Conservation (phyloP, 2,113 vertebrate species). For the Clarias gariepinus region DNA sequence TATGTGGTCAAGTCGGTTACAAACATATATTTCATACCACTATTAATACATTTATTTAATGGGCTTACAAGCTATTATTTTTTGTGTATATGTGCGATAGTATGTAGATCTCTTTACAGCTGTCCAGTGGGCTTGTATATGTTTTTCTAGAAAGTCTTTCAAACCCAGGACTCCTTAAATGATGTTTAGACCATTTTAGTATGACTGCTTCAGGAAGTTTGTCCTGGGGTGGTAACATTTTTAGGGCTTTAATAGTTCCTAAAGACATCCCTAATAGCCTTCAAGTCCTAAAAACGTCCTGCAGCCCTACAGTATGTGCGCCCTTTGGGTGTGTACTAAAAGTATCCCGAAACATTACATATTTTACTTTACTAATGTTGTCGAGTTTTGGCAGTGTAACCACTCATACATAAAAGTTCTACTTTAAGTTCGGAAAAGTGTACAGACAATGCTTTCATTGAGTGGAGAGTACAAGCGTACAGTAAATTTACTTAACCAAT, state of each 20-base stretch:
- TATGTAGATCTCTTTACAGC: neutral
- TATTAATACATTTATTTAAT: neutral
- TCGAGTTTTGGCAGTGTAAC: neutral
- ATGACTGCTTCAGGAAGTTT: too few species aligned
- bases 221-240: too few species aligned
- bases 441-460: neutral
- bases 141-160: too few species aligned
- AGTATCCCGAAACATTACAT: neutral
- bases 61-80: neutral
- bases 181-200: too few species aligned
- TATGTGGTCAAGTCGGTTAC: neutral
- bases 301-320: too few species aligned
- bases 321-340: too few species aligned
- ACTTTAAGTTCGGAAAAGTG: neutral
- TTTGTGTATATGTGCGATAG: neutral
- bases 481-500: neutral
- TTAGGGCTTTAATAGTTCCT: too few species aligned
- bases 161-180: too few species aligned
- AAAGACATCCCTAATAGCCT: too few species aligned
- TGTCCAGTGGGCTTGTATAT: neutral
- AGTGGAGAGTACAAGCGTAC: too few species aligned
- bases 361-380: neutral
- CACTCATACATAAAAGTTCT: neutral
- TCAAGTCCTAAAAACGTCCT: too few species aligned
- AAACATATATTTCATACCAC: neutral